Percentiles rank a stretch among this genome's conserved stretches.
These are phyloP conservation scores for Sphecodes monilicornis DNA, from an alignment of 2,888 invertebrate genomes.

Conservation along the genomic window DNA sequence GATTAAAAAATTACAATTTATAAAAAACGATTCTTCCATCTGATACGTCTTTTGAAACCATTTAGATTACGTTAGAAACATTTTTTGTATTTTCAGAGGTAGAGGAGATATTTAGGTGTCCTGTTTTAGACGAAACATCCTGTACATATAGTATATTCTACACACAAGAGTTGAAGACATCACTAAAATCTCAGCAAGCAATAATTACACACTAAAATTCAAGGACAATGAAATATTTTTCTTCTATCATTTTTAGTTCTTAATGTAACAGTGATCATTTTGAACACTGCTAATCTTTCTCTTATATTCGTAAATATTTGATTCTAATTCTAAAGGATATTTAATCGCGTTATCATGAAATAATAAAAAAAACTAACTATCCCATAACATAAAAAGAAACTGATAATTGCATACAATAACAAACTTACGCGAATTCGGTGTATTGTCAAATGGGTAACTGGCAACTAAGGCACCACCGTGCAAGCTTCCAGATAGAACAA, in stretches of 20 bases:
- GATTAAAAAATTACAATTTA: too few relatives aligned
- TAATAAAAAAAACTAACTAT: background rate
- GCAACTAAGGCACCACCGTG: constrained; percentile 98
- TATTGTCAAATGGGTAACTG: constrained; percentile 98
- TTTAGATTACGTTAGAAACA: too few relatives aligned
- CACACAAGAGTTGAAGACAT: background rate
- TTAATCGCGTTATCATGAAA: background rate
- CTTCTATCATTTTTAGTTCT: background rate
- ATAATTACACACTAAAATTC: constrained; percentile 5
- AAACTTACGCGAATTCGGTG: constrained; percentile 95
- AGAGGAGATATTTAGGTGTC: too few relatives aligned
- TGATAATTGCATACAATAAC: constrained; percentile 14
- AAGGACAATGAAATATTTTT: background rate
- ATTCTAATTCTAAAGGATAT: background rate
- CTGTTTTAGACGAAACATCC: too few relatives aligned
- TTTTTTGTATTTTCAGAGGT: too few relatives aligned
- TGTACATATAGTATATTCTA: background rate
- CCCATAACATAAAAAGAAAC: background rate
- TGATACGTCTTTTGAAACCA: too few relatives aligned
- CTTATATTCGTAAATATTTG: background rate
- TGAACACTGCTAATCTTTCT: background rate
- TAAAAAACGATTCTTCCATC: too few relatives aligned
- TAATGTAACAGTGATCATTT: background rate
- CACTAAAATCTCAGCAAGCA: background rate
- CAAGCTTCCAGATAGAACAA: constrained; percentile 96